Conservation (phyloP, 2,888 invertebrate genomes). For the Chrysolina haemoptera region DNA sequence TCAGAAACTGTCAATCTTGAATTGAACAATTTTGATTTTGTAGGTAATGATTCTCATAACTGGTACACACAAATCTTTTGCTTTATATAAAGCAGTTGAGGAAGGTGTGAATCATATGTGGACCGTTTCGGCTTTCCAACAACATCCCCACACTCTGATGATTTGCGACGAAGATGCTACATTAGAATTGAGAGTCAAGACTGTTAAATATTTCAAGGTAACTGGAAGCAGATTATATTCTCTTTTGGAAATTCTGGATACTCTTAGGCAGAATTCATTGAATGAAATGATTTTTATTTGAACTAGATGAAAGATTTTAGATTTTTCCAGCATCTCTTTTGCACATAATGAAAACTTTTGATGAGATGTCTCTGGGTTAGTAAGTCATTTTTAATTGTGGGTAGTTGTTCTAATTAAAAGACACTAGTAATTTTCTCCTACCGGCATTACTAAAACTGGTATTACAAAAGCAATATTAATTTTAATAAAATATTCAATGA, state of each 20-base stretch:
- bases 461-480: too few species aligned
- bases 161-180: constrained; percentile 99
- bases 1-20: too few species aligned
- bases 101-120: constrained; percentile 99
- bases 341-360: too few species aligned
- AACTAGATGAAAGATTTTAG: too few species aligned
- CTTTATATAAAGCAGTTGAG: constrained; percentile 97
- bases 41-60: constrained; percentile 98
- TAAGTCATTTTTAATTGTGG: too few species aligned
- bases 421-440: too few species aligned
- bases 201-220: constrained; percentile 95
- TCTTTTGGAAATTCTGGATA: background rate
- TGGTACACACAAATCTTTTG: constrained; percentile 96
- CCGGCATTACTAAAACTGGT: too few species aligned
- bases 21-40: constrained; percentile 37
- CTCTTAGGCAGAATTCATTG: background rate
- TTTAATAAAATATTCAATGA: too few species aligned
- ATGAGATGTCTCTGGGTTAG: too few species aligned
- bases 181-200: constrained; percentile 95
- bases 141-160: constrained; percentile 93
- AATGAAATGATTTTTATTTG: background rate
- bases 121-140: constrained; percentile 99
- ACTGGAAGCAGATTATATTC: constrained; percentile 31
- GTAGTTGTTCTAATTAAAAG: too few species aligned
- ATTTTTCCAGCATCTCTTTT: too few species aligned